Evolutionary conservation across 1,140 invertebrate species (phyloP).

Genomic region (Brachionus angularis): DNA sequence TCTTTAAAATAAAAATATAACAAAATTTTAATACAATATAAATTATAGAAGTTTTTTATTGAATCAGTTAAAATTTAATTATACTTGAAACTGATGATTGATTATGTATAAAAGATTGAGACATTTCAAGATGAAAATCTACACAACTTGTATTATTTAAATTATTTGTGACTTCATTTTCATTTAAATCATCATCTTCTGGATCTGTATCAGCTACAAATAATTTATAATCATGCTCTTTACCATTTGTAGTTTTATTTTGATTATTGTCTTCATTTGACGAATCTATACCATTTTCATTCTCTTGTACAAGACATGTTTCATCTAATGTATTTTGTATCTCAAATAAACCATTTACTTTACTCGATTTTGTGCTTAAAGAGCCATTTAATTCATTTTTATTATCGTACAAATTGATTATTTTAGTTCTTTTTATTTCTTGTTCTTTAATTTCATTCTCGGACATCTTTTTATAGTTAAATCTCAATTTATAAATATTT

Average conservation of each 20-base stretch:
- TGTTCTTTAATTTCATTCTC: slow-evolving; percentile 5
- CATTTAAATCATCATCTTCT: slow-evolving; percentile 16
- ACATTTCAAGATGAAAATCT: slow-evolving; percentile 3
- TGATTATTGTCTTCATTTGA: too few relatives aligned
- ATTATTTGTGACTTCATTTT: slow-evolving; percentile 1
- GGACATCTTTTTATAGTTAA: neutral
- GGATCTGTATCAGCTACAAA: neutral
- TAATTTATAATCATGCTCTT: neutral
- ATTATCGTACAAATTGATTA: neutral
- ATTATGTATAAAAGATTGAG: slow-evolving; percentile 5
- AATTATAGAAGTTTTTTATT: too few relatives aligned
- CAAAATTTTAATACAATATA: too few relatives aligned
- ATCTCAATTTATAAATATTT: too few relatives aligned
- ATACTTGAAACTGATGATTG: slow-evolving; percentile 10
- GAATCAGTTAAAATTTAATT: too few relatives aligned
- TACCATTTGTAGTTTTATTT: too few relatives aligned
- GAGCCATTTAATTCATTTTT: too few relatives aligned
- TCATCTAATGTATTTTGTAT: slow-evolving; percentile 23
- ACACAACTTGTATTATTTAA: slow-evolving; percentile 21
- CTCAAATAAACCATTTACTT: neutral
- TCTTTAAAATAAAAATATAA: too few relatives aligned
- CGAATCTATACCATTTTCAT: too few relatives aligned
- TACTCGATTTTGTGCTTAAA: neutral
- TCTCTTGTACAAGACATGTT: neutral
- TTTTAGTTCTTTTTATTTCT: neutral